phyloP scores from a whole-genome alignment of 2,888 invertebrate genomes.

The Trissoscelio sp. region DNA sequence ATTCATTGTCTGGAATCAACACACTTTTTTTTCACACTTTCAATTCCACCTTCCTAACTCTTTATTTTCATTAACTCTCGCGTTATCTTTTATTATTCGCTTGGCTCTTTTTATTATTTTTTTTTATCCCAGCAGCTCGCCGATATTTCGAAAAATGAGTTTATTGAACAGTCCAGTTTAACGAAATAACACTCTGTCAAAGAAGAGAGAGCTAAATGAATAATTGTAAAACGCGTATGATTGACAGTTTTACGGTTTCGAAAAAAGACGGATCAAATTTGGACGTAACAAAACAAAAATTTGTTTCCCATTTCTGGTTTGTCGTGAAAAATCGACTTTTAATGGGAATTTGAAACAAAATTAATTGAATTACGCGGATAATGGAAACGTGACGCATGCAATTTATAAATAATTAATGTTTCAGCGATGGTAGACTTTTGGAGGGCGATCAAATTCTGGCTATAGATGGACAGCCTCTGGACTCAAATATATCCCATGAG shows the following conservation, averaged over 20 bases:
- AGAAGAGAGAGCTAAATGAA: neutral
- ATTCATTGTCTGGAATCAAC: slow-evolving; percentile 1
- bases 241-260: slow-evolving; percentile 12
- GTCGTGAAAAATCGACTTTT: slow-evolving; percentile 20
- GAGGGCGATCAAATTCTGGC: slow-evolving; percentile 94
- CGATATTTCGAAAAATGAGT: neutral
- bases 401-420: slow-evolving; percentile 71
- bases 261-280: neutral
- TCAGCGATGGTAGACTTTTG: slow-evolving; percentile 88
- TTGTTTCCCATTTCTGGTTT: slow-evolving; percentile 5
- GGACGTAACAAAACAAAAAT: neutral
- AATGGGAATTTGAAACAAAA: slow-evolving; percentile 23
- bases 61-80: slow-evolving; percentile 8
- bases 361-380: slow-evolving; percentile 10
- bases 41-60: neutral
- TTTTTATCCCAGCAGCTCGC: neutral
- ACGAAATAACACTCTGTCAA: neutral
- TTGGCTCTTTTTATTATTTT: neutral
- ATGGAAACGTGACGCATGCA: slow-evolving; percentile 35
- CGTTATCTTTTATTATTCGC: slow-evolving; percentile 1
- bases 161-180: neutral
- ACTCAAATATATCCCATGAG: slow-evolving; percentile 92
- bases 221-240: slow-evolving; percentile 19
- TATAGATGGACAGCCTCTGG: slow-evolving; percentile 91
- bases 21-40: neutral